These are phyloP conservation scores for Malurus splendens DNA, from an alignment of 2,797 vertebrate genomes.

Conservation along the genomic window DNA sequence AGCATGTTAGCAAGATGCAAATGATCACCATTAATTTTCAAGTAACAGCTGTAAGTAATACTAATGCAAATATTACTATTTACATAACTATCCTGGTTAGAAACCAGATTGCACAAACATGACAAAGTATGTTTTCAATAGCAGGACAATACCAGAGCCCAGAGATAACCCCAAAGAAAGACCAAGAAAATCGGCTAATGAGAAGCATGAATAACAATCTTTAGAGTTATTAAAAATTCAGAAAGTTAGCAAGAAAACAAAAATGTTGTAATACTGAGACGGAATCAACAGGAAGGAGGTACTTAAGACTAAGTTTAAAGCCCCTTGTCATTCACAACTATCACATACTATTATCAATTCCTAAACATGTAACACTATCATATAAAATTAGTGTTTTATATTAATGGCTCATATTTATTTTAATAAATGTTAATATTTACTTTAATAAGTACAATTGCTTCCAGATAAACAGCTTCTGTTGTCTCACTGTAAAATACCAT, in stretches of 20 bases:
- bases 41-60: not conserved
- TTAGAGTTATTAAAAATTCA: not conserved
- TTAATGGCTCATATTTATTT: not conserved
- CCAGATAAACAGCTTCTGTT: not conserved
- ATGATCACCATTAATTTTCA: not conserved
- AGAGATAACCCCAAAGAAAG: not conserved
- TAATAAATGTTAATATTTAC: not conserved
- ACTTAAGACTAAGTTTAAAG: not conserved
- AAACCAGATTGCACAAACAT: not conserved
- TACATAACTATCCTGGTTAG: not conserved
- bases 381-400: not conserved
- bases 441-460: not conserved
- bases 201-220: not conserved
- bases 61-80: not conserved
- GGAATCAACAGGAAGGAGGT: not conserved
- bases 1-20: not conserved
- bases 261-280: not conserved
- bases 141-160: not conserved
- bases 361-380: not conserved
- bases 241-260: not conserved
- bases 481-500: not conserved
- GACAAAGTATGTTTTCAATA: not conserved
- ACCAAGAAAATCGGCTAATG: not conserved
- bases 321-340: not conserved
- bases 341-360: not conserved